These are phyloP conservation scores for Neopipo cinnamomea DNA, from an alignment of 2,113 vertebrate species.

Conservation along the genomic window DNA sequence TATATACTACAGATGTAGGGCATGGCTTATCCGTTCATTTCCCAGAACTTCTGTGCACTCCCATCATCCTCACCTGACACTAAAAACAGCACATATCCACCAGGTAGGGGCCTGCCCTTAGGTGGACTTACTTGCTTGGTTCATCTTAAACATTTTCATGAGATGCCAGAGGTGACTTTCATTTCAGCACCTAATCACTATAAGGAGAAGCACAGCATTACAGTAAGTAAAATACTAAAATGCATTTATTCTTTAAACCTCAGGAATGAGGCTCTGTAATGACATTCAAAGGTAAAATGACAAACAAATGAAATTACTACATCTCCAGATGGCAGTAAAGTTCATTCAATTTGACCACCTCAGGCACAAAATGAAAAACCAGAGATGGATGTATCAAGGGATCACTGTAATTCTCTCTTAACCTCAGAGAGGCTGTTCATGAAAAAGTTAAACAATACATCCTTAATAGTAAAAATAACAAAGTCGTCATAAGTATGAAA, in stretches of 20 bases:
- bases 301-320: slow-evolving; percentile 28
- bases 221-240: not conserved
- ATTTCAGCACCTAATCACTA: not conserved
- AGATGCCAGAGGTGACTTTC: not conserved
- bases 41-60: not conserved
- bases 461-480: not conserved
- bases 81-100: not conserved
- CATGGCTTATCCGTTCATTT: not conserved
- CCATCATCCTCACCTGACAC: not conserved
- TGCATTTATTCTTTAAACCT: not conserved
- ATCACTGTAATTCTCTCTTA: not conserved
- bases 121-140: not conserved
- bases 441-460: not conserved
- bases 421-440: not conserved
- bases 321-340: slow-evolving; percentile 62
- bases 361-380: slow-evolving; percentile 18
- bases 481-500: not conserved
- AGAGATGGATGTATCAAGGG: not conserved
- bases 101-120: not conserved
- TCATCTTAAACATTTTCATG: not conserved
- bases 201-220: not conserved
- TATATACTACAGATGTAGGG: not conserved
- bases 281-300: slow-evolving; percentile 3
- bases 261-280: not conserved
- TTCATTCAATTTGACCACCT: slow-evolving; percentile 31